Conservation (phyloP, 2,797 vertebrate genomes). For the Mus spretus region DNA sequence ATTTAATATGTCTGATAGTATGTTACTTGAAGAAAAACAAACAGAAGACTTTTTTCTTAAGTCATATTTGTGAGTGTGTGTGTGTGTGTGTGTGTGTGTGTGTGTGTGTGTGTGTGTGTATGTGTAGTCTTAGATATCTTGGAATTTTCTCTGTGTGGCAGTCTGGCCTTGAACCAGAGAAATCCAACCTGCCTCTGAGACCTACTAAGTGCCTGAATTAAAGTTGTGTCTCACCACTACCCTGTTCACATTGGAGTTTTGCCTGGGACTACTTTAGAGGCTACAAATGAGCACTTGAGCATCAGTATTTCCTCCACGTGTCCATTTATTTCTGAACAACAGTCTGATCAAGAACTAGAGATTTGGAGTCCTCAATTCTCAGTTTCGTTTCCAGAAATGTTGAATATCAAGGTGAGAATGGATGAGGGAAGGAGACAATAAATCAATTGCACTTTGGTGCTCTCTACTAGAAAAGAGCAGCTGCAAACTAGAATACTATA, state of each 20-base stretch:
- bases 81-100: too few species aligned
- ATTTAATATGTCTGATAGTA: not conserved
- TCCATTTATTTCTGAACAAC: not conserved
- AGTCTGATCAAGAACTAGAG: not conserved
- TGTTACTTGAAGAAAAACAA: conserved; percentile 12
- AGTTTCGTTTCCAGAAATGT: not conserved
- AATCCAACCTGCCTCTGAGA: not conserved
- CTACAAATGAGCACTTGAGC: not conserved
- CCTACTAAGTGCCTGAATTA: not conserved
- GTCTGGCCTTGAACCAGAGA: not conserved
- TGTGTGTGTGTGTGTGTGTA: too few species aligned
- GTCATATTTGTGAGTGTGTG: too few species aligned
- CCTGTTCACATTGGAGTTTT: not conserved
- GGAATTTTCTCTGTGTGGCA: not conserved
- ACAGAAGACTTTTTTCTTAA: not conserved
- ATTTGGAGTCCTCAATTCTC: not conserved
- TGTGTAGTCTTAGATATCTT: not conserved
- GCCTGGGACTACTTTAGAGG: not conserved
- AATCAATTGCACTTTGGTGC: not conserved
- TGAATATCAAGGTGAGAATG: not conserved
- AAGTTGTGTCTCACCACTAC: not conserved
- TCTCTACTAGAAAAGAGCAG: not conserved
- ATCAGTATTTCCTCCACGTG: not conserved
- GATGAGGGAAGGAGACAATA: not conserved
- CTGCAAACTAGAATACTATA: not conserved